These are phyloP conservation scores for Sylvilagus floridanus DNA, from an alignment of 2,797 vertebrate species.

Conservation along the genomic window DNA sequence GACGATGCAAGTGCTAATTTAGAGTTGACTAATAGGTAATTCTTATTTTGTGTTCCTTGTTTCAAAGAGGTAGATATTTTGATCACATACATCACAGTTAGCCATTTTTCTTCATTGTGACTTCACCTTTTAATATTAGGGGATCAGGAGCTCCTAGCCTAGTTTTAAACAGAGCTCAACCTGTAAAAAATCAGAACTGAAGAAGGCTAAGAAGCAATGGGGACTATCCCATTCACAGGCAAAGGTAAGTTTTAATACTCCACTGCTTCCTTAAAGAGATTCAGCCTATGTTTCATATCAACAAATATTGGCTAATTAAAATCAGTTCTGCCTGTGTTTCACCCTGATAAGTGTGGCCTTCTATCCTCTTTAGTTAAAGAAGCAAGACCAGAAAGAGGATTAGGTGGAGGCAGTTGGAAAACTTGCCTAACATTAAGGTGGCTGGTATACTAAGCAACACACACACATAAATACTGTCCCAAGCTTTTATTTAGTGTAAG, in stretches of 20 bases:
- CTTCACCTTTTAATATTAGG: conserved; percentile 1
- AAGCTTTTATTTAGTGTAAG: conserved; percentile 28
- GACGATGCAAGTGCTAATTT: conserved; percentile 60
- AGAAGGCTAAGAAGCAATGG: neutral
- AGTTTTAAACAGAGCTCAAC: neutral
- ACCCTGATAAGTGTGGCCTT: neutral
- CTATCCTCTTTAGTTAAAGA: neutral
- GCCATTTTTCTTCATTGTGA: conserved; percentile 58
- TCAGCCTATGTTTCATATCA: conserved; percentile 50
- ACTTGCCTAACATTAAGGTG: neutral
- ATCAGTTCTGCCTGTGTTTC: conserved; percentile 51
- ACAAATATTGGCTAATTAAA: conserved; percentile 56
- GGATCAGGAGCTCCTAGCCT: conserved; percentile 15
- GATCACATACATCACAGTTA: conserved; percentile 49
- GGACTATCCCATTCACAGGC: conserved; percentile 47
- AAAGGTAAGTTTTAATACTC: conserved; percentile 65
- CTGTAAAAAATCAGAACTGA: conserved; percentile 48
- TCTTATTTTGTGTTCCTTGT: conserved; percentile 35
- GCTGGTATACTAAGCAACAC: neutral
- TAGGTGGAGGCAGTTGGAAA: neutral
- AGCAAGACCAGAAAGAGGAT: neutral
- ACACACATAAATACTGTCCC: neutral
- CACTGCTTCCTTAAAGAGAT: conserved; percentile 31
- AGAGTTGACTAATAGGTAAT: conserved; percentile 43
- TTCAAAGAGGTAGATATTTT: conserved; percentile 56